phyloP scores from a whole-genome alignment of 2,888 invertebrate genomes.

The Neria commutata region DNA sequence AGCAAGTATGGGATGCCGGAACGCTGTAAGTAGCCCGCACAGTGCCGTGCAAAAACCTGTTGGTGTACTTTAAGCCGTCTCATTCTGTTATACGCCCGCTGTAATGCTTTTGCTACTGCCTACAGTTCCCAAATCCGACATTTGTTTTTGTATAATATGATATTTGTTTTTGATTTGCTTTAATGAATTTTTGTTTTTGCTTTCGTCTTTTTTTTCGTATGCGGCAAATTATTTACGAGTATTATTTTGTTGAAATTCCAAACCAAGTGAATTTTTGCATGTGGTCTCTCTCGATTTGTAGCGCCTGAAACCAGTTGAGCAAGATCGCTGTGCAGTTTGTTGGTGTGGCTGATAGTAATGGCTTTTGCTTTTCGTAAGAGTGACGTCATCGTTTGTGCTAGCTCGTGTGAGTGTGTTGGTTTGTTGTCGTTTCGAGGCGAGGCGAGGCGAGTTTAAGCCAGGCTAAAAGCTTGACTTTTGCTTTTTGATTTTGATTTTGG shows the following conservation, averaged over 20 bases:
- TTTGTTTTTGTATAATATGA: constrained; percentile 17
- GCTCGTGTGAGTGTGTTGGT: constrained; percentile 20
- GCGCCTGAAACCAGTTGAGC: constrained; percentile 18
- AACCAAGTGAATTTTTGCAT: constrained; percentile 13
- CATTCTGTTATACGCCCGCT: no score
- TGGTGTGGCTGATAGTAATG: background rate
- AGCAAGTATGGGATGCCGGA: no score
- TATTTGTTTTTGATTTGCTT: background rate
- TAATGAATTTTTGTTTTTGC: constrained; percentile 17
- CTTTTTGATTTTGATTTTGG: background rate
- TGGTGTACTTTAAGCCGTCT: no score
- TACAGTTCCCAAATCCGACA: constrained; percentile 30
- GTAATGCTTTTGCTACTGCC: no score
- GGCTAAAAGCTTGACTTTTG: constrained; percentile 4
- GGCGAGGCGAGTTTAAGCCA: constrained; percentile 15
- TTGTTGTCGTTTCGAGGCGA: constrained; percentile 24
- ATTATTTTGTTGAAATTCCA: constrained; percentile 19
- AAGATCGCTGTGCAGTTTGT: constrained; percentile 2
- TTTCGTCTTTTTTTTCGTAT: constrained; percentile 1
- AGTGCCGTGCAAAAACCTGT: no score
- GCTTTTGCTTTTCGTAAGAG: constrained; percentile 3
- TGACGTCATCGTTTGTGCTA: constrained; percentile 26
- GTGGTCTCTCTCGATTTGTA: background rate
- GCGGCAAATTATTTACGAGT: constrained; percentile 1
- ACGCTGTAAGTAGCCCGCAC: no score